Evolutionary conservation across 2,888 invertebrate genomes (phyloP), one percentile per base, ranked within the genome.

Genomic region (Pasiphila rectangulata): DNA sequence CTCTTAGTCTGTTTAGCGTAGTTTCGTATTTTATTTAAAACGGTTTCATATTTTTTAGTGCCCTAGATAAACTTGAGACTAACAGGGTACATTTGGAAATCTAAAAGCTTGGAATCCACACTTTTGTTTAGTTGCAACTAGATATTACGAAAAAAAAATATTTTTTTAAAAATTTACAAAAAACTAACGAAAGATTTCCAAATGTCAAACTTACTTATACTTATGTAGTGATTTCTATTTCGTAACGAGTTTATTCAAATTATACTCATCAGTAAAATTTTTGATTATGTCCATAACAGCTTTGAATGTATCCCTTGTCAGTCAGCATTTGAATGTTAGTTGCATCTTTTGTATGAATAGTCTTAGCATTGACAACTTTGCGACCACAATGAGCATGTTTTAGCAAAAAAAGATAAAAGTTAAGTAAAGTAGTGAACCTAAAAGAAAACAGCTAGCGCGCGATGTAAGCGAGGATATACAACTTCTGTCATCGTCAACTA

Each of bases 21-120:
- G 34, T 35, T 43, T 49, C 16, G 29, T 3, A 1, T 29, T 2
- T 38, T 46, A 23, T 29, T 27, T 25, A 3, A n/a, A n/a, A n/a
- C n/a, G n/a, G n/a, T 38, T 32, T 9, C 2, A 6, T 30, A 17
- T 1, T 29, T 10, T n/a, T 32, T 17, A 10, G 29, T 16, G 19
- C 10, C 21, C 9, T 30, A 17, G 13, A 6, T 30, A 36, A 24
- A 24, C 21, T 15, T 34, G 37, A 40, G 5, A 44, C 37, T 41
- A 44, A 47, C 51, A 51, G 47, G 51, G 51, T 51, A 45, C 16
- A 13, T 43, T 40, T 21, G 36, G 10, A 45, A 20, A 39, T 47
- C 41, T 32, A 32, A 1, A 37, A 19, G n/a, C 1, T 42, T 37
- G 37, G 6, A 10, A 34, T 17, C 10, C 2, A 32, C 12, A 23